These are phyloP conservation scores for Trachurus trachurus DNA, from an alignment of 2,797 vertebrate species.

Conservation along the genomic window DNA sequence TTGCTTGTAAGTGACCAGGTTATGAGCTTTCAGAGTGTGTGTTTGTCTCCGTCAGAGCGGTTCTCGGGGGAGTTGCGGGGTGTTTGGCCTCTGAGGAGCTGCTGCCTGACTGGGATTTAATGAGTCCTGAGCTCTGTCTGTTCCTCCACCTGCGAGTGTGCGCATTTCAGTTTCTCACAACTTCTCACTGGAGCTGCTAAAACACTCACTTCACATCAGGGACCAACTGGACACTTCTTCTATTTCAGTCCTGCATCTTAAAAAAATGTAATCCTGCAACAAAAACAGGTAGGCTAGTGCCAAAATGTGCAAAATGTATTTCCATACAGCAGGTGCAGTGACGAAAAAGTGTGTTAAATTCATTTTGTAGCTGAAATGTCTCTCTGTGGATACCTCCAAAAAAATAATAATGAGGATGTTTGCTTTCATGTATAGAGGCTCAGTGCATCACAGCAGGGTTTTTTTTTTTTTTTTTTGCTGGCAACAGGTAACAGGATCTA, in stretches of 20 bases:
- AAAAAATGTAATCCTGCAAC: conserved; percentile 9
- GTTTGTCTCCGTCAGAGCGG: conserved; percentile 17
- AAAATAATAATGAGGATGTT: not conserved
- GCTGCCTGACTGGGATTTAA: conserved; percentile 69
- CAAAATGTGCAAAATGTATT: conserved; percentile 8
- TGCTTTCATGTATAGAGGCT: conserved; percentile 7
- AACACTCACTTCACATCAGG: conserved; percentile 39
- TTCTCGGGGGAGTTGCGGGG: conserved; percentile 39
- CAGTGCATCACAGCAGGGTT: conserved; percentile 16
- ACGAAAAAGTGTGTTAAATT: conserved; percentile 3
- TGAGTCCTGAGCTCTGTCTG: conserved; percentile 66
- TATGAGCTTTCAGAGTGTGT: conserved; percentile 19
- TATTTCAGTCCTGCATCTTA: not conserved
- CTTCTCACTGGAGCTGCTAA: conserved; percentile 30
- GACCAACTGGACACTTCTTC: conserved; percentile 11
- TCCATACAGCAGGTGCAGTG: not conserved
- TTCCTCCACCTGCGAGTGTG: conserved; percentile 62
- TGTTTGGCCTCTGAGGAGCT: conserved; percentile 60
- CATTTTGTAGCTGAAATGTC: not conserved
- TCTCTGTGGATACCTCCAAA: conserved; percentile 3
- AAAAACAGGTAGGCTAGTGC: not conserved
- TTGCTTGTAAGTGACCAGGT: conserved; percentile 28
- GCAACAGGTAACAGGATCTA: conserved; percentile 9
- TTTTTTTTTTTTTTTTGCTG: conserved; percentile 16
- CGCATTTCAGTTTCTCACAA: conserved; percentile 46